Conservation (phyloP, 2,113 vertebrate genomes). For the Octodon degus region DNA sequence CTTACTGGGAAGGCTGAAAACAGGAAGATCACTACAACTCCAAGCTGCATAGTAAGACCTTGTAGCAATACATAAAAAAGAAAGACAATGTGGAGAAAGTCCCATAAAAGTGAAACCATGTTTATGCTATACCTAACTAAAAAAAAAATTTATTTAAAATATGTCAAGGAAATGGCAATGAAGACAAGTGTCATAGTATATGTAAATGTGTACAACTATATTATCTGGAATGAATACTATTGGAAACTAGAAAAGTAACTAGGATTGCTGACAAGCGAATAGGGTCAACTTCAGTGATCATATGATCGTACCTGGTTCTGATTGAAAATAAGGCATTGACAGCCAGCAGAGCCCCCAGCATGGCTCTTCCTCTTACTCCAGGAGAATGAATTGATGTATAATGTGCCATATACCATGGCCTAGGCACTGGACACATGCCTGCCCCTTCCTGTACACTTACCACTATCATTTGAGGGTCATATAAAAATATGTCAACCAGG, state of each 20-base stretch:
- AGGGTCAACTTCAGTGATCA: neutral
- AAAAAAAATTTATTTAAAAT: neutral
- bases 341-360: neutral
- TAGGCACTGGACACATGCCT: neutral
- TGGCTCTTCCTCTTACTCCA: constrained; percentile 36
- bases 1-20: no score
- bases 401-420: neutral
- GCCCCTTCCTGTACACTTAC: neutral
- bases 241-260: neutral
- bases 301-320: neutral
- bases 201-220: neutral
- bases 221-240: neutral
- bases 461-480: neutral
- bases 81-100: constrained; percentile 5
- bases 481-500: neutral
- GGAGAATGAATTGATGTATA: constrained; percentile 57
- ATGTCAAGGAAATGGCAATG: neutral
- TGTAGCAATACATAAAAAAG: no score
- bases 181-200: neutral
- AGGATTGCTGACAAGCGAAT: neutral
- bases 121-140: neutral
- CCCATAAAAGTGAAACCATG: neutral
- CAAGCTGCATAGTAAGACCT: no score
- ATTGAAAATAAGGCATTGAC: neutral
- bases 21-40: no score